Conservation (phyloP, 2,113 vertebrate genomes). For the Promerops cafer region DNA sequence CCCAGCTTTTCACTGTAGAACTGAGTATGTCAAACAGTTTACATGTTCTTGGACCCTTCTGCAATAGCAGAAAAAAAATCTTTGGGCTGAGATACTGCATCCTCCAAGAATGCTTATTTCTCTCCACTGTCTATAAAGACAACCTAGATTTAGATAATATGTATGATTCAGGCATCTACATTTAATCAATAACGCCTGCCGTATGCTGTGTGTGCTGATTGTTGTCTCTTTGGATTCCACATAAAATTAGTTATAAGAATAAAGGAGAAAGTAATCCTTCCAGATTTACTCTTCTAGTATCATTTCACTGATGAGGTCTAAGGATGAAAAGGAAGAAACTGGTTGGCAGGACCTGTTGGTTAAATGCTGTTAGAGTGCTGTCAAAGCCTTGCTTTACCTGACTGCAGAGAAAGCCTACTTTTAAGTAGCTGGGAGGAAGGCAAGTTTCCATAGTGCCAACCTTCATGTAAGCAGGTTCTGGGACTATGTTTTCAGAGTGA, state of each 20-base stretch:
- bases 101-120: neutral
- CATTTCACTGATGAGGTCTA: neutral
- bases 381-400: neutral
- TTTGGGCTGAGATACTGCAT: neutral
- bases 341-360: neutral
- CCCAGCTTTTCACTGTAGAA: neutral
- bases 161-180: rapidly evolving
- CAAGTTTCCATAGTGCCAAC: neutral
- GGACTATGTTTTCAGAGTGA: neutral
- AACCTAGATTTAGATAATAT: neutral
- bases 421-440: neutral
- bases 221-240: neutral
- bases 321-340: neutral
- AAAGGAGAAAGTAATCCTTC: neutral
- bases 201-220: neutral
- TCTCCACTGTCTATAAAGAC: neutral
- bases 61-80: neutral
- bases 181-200: neutral
- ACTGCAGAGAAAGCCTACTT: neutral
- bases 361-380: neutral
- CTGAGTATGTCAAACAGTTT: neutral
- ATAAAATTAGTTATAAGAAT: neutral
- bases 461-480: neutral
- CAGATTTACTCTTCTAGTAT: neutral
- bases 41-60: neutral